phyloP scores from a whole-genome alignment of 2,888 invertebrate species.

The Sarcophaga subvicina region DNA sequence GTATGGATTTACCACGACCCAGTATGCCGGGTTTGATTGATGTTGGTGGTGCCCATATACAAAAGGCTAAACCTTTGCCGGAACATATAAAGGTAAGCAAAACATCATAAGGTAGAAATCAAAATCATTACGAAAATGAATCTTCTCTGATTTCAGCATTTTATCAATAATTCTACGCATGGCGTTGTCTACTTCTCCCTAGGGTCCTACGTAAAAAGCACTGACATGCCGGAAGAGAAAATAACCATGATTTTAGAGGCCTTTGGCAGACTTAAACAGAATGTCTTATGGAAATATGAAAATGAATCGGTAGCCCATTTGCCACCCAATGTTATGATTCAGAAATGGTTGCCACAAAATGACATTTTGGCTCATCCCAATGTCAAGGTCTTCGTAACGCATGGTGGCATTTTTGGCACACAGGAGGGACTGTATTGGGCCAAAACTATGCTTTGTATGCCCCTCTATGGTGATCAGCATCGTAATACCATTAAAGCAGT shows the following conservation, averaged over 20 bases:
- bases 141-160: slow-evolving; percentile 71
- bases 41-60: slow-evolving; percentile 81
- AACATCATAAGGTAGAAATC: neutral
- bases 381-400: slow-evolving; percentile 82
- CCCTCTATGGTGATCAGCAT: slow-evolving; percentile 82
- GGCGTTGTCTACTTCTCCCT: slow-evolving; percentile 83
- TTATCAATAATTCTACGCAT: slow-evolving; percentile 80
- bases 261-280: slow-evolving; percentile 82
- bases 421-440: slow-evolving; percentile 82
- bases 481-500: slow-evolving; percentile 80
- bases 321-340: slow-evolving; percentile 82
- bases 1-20: slow-evolving; percentile 82
- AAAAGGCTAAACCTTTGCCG: slow-evolving; percentile 77
- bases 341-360: slow-evolving; percentile 84
- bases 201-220: slow-evolving; percentile 82
- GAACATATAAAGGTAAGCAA: slow-evolving; percentile 74
- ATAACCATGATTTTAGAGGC: slow-evolving; percentile 80
- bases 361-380: slow-evolving; percentile 82
- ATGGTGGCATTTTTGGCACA: slow-evolving; percentile 82
- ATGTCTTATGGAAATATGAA: slow-evolving; percentile 84
- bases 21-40: slow-evolving; percentile 80
- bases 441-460: slow-evolving; percentile 82
- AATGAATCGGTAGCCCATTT: slow-evolving; percentile 79
- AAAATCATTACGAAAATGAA: neutral
- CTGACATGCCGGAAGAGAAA: slow-evolving; percentile 81